Percentiles rank a stretch among this genome's conserved stretches.
These are phyloP conservation scores for Dendrocincla tyrannina DNA, from an alignment of 2,797 vertebrate genomes.

Conservation along the genomic window DNA sequence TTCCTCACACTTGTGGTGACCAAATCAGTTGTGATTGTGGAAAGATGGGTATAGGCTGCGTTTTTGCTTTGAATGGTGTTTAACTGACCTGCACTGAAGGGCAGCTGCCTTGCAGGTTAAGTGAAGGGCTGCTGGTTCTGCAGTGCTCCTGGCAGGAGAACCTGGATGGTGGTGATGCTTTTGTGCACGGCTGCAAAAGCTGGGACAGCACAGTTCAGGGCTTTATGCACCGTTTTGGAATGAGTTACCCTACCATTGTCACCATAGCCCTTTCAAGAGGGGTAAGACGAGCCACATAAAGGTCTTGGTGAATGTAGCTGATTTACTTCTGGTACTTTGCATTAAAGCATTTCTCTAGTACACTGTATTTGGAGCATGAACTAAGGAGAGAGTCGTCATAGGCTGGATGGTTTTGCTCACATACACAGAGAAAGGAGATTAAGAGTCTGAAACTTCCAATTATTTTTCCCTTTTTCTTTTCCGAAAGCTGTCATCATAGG, in stretches of 20 bases:
- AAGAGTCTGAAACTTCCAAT: not conserved
- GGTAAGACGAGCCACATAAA: fast-evolving
- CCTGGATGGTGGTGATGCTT: fast-evolving
- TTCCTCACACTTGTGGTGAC: fast-evolving
- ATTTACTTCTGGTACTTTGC: not conserved
- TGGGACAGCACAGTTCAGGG: not conserved
- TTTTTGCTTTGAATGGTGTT: not conserved
- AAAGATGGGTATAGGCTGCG: not conserved
- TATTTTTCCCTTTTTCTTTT: not conserved
- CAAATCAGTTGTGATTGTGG: fast-evolving
- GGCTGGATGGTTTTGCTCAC: not conserved
- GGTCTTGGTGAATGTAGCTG: not conserved
- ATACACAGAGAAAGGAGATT: fast-evolving
- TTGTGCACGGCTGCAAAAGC: not conserved
- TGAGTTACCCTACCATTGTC: not conserved
- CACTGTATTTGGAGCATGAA: not conserved
- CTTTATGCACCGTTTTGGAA: not conserved
- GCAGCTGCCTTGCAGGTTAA: not conserved
- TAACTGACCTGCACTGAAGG: not conserved
- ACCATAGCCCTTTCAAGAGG: not conserved
- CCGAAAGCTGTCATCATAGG: not conserved
- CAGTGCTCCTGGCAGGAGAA: not conserved
- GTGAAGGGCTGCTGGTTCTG: not conserved
- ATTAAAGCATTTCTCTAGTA: not conserved
- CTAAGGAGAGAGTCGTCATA: fast-evolving